Conservation (phyloP, 2,888 invertebrate genomes). For the Caenorhabditis doughertyi region DNA sequence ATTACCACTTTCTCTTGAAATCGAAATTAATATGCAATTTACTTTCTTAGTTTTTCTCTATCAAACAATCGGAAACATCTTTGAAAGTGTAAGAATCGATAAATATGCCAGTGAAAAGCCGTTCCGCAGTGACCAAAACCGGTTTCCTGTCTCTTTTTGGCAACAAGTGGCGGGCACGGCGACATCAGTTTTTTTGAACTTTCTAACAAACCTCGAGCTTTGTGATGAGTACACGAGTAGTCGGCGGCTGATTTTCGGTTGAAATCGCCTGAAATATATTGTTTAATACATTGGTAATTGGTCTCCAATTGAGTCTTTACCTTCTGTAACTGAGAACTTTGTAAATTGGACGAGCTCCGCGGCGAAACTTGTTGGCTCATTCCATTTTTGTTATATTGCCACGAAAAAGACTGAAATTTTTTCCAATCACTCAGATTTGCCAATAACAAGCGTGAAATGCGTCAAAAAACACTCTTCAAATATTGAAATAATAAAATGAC, state of each 20-base stretch:
- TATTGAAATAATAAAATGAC: conserved; percentile 4
- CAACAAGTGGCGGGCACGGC: not conserved
- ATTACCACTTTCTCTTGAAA: not conserved
- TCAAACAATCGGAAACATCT: not conserved
- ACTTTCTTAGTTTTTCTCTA: not conserved
- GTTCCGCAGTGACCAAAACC: conserved; percentile 19
- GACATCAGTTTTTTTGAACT: conserved; percentile 3
- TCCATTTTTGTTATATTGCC: conserved; percentile 25
- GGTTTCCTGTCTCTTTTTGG: not conserved
- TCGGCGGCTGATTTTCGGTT: conserved; percentile 54
- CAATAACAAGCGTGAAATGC: not conserved
- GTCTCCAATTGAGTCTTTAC: not conserved
- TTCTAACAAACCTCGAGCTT: conserved; percentile 56
- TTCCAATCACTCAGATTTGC: not conserved
- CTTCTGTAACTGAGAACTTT: conserved; percentile 39
- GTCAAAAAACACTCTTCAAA: not conserved
- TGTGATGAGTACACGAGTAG: conserved; percentile 62
- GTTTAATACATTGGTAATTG: not conserved
- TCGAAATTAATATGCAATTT: not conserved
- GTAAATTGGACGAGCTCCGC: conserved; percentile 11
- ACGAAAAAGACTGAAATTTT: not conserved
- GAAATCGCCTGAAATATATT: conserved; percentile 44
- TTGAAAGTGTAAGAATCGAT: conserved; percentile 41
- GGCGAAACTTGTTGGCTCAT: conserved; percentile 59
- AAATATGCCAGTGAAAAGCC: not conserved